Evolutionary conservation across 2,113 vertebrate species (phyloP).

Genomic region (Acanthisitta chloris): DNA sequence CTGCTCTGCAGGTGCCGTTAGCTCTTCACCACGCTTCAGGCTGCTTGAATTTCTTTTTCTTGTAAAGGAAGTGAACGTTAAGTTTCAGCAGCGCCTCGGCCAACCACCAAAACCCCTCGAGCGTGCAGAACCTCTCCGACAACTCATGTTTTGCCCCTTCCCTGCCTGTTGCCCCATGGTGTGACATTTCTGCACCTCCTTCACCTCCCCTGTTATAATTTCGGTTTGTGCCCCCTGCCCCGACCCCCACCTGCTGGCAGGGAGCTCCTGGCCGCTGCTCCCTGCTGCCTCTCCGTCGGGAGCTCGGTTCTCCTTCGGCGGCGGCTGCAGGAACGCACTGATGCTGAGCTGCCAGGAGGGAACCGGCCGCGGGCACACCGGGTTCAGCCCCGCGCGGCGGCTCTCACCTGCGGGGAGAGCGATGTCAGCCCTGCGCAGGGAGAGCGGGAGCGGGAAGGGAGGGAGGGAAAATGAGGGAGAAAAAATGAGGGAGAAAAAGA

Average conservation of each 20-base stretch:
- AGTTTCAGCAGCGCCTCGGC: background rate
- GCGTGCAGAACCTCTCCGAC: accelerated
- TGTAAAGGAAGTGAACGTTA: background rate
- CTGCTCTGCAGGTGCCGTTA: background rate
- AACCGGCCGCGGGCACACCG: constrained; percentile 83
- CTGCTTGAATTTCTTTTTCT: background rate
- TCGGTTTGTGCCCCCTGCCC: background rate
- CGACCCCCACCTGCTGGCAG: constrained; percentile 75
- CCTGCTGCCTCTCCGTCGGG: constrained; percentile 75
- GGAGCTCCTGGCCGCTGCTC: constrained; percentile 78
- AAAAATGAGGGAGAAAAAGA: no score
- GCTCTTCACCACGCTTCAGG: background rate
- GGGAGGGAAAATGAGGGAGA: accelerated
- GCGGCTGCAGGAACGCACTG: constrained; percentile 84
- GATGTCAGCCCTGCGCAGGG: background rate
- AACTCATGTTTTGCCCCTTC: accelerated
- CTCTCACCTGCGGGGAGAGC: constrained; percentile 68
- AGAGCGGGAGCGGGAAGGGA: background rate
- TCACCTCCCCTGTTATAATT: background rate
- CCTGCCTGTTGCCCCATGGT: background rate
- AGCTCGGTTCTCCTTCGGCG: constrained; percentile 78
- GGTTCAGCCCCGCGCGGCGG: constrained; percentile 83
- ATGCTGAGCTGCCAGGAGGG: constrained; percentile 91
- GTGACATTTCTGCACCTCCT: background rate
- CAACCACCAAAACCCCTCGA: background rate